Conservation (phyloP, 1,140 invertebrate genomes). For the Coboldia fuscipes region DNA sequence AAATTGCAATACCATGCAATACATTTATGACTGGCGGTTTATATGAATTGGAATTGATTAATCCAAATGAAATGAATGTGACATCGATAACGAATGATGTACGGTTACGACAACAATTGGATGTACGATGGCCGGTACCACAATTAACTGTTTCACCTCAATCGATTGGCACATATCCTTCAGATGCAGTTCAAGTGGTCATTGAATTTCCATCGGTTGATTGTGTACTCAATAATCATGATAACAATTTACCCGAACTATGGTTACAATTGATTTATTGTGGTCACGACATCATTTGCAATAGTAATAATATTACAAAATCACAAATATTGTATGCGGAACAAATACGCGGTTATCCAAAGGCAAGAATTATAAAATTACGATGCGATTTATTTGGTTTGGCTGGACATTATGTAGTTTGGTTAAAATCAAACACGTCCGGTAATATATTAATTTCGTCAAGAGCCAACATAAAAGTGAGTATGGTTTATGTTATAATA, state of each 20-base stretch:
- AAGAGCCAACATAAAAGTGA: conserved; percentile 41
- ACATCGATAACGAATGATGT: conserved; percentile 8
- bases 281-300: conserved; percentile 31
- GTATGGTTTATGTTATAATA: no score
- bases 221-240: conserved; percentile 24
- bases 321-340: conserved; percentile 38
- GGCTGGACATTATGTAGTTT: conserved; percentile 50
- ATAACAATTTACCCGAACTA: conserved; percentile 38
- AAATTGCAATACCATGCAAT: conserved; percentile 16
- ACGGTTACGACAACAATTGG: conserved; percentile 19
- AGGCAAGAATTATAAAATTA: conserved; percentile 34
- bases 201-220: conserved; percentile 46
- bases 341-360: conserved; percentile 43
- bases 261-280: conserved; percentile 57
- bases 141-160: conserved; percentile 45
- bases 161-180: conserved; percentile 55
- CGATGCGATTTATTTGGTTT: conserved; percentile 56
- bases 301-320: conserved; percentile 8
- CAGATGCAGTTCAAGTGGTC: conserved; percentile 40
- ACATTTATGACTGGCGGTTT: conserved; percentile 15
- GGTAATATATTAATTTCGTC: conserved; percentile 30
- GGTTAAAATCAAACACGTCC: conserved; percentile 30
- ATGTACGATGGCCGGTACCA: conserved; percentile 57
- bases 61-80: conserved; percentile 5
- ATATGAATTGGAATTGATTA: conserved; percentile 17